Evolutionary conservation across 2,797 vertebrate species (phyloP).

Genomic region (Cynopterus sphinx): DNA sequence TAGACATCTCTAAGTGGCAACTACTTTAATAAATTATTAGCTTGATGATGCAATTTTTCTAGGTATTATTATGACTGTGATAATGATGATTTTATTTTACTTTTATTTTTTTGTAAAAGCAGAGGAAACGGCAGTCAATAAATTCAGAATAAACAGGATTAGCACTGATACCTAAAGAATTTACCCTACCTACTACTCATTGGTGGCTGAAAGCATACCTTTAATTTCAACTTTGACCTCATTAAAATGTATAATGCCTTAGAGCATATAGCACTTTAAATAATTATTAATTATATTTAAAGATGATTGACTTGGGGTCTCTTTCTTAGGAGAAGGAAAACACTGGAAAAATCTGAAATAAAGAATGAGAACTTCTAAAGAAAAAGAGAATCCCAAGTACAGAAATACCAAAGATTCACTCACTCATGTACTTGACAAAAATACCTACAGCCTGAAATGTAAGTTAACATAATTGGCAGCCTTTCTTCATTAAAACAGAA

Average conservation of each 20-base stretch:
- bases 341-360: not conserved
- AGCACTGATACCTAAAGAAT: not conserved
- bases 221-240: not conserved
- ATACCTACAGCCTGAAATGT: not conserved
- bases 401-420: not conserved
- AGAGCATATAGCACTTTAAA: not conserved
- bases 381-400: not conserved
- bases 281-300: constrained; percentile 18
- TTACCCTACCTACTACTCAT: not conserved
- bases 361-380: not conserved
- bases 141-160: not conserved
- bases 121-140: not conserved
- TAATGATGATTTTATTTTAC: no score
- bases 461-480: not conserved
- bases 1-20: not conserved
- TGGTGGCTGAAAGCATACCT: not conserved
- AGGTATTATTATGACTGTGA: not conserved
- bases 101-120: not conserved
- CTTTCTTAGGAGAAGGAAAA: constrained; percentile 33
- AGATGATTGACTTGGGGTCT: not conserved
- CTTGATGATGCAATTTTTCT: not conserved
- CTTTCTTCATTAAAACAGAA: constrained; percentile 18
- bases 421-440: not conserved
- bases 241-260: not conserved
- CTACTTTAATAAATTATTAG: not conserved